Base-by-base conservation (phyloP, 2,113 vertebrate species). In the Leptobrachium ailaonicum region DNA sequence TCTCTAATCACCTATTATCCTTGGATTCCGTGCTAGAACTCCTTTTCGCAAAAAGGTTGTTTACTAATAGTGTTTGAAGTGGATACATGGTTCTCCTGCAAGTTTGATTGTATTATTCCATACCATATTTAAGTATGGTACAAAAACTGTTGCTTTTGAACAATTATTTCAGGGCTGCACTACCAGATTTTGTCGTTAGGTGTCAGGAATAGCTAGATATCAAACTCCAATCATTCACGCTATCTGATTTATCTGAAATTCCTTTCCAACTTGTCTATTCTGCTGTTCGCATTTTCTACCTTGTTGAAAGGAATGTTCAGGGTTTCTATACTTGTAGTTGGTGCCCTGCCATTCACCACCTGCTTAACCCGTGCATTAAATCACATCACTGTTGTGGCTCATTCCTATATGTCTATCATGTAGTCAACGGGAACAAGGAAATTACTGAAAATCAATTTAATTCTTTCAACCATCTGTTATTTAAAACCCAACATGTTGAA, bases 151-250 rank as follows among this genome's bases (percentile, higher is more conserved):
- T 50, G 47, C 1, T 50, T 8, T 50, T 4, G 8, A 50, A 50
- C 47, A 50, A 50, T 8, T 32, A 6, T 4, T 66, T 66, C 10
- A 68, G 32, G 11, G 4, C 0, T 78, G 76, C 20, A 43, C n/a
- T 78, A 9, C 20, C 2, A 8, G 1, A 32, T 32, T 6, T 2
- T n/a, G 56, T 20, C 76, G 47, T 10, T 71, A 71, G 76, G 76
- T 62, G 76, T 47, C 76, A 78, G 76, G 9, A 78, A 11, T 67
- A 47, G 13, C 76, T 12, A 71, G 68, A 54, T 45, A 60, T 42
- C 41, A 40, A 44, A 3, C 3, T 50, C 47, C 47, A 50, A 8
- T 5, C 47, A 5, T 50, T 50, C 4, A 8, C 4, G 4, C 8
- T 50, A 8, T 5, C 13, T 9, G 68, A 6, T 12, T 73, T 50